Evolutionary conservation across 2,888 invertebrate species (phyloP).

Genomic region (Psylliodes chrysocephalus): DNA sequence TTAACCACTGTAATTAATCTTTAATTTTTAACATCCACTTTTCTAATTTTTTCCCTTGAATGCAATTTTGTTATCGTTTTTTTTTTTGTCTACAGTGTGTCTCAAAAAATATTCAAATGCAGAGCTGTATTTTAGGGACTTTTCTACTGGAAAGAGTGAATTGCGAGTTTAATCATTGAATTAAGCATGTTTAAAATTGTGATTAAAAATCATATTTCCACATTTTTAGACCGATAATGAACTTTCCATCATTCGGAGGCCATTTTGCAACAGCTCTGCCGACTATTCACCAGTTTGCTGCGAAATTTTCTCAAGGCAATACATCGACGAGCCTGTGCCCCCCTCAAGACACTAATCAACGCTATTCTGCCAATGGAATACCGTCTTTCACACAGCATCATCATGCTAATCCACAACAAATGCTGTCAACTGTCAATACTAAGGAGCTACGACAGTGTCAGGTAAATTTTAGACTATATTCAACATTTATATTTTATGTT

Average conservation of each 20-base stretch:
- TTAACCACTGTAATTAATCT: no score
- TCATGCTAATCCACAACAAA: conserved; percentile 57
- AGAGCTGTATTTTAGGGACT: no score
- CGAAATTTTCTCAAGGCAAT: conserved; percentile 71
- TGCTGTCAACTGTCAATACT: conserved; percentile 53
- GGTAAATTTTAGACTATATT: not conserved
- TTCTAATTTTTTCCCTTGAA: no score
- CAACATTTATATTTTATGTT: no score
- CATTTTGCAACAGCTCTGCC: conserved; percentile 82
- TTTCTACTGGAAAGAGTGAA: no score
- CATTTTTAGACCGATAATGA: conserved; percentile 68
- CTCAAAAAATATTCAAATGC: no score
- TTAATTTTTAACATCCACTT: no score
- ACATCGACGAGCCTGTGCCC: conserved; percentile 43
- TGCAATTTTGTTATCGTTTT: no score
- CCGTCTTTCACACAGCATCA: conserved; percentile 65
- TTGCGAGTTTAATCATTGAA: no score
- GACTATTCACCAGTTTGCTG: conserved; percentile 85
- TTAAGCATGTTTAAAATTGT: no score
- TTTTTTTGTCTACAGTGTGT: no score
- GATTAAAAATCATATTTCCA: no score
- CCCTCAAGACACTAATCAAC: conserved; percentile 53
- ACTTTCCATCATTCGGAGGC: conserved; percentile 87
- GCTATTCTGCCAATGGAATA: conserved; percentile 64
- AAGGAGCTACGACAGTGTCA: conserved; percentile 53